Evolutionary conservation across 35 echinoderm and acorn worm species (phyloP).

Genomic region (Apostichopus japonicus): DNA sequence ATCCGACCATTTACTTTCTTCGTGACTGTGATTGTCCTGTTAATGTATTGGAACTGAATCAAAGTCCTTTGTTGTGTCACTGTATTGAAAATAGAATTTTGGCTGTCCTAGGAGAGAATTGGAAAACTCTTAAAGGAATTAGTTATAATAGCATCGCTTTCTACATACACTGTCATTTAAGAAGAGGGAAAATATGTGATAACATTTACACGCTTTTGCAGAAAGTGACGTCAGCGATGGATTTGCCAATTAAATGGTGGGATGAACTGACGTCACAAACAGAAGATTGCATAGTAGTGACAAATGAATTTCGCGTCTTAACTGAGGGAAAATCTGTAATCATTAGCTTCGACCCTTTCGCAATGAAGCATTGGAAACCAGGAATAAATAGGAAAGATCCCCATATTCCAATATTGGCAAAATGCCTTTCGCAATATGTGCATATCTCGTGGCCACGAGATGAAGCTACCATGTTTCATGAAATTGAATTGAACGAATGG

Average conservation of each 20-base stretch:
- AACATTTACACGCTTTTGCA: not conserved
- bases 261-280: not conserved
- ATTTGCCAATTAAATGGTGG: not conserved
- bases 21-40: not conserved
- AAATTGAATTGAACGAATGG: not conserved
- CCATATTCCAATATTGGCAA: constrained; percentile 12
- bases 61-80: not conserved
- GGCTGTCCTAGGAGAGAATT: not conserved
- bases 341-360: constrained; percentile 8
- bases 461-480: not conserved
- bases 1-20: not conserved
- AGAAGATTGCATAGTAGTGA: not conserved
- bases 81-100: not conserved
- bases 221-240: not conserved
- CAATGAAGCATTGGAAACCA: constrained; percentile 22
- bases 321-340: not conserved
- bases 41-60: not conserved
- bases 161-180: not conserved
- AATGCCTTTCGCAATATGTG: constrained; percentile 18
- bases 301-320: not conserved
- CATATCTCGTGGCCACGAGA: constrained; percentile 2
- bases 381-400: not conserved
- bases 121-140: not conserved
- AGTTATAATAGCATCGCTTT: not conserved
- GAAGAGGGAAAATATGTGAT: not conserved